Percentiles rank a stretch among this genome's conserved stretches.
These are phyloP conservation scores for Speoplatyrhinus poulsoni DNA, from an alignment of 2,113 vertebrate species.

Conservation along the genomic window DNA sequence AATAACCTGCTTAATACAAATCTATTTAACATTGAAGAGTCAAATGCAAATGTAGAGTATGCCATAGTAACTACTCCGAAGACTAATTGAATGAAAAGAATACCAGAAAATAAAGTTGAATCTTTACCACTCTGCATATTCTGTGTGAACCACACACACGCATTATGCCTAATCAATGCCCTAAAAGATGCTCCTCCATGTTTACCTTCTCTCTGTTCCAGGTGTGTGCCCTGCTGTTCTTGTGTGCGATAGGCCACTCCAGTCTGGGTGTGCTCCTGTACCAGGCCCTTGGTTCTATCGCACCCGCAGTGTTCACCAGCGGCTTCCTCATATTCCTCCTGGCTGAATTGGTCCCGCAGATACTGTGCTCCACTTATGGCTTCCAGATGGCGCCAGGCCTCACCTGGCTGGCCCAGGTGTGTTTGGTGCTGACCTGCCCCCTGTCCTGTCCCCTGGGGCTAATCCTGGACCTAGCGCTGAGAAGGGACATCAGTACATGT, in stretches of 20 bases:
- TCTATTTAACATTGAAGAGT: too few relatives aligned
- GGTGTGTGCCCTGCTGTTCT: slow-evolving; percentile 82
- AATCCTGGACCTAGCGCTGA: slow-evolving; percentile 79
- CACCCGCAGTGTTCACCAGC: slow-evolving; percentile 77
- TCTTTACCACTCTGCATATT: too few relatives aligned
- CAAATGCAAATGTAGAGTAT: too few relatives aligned
- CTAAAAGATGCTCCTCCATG: too few relatives aligned
- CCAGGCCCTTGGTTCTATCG: slow-evolving; percentile 71
- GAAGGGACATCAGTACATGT: slow-evolving; percentile 78
- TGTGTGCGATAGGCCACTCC: slow-evolving; percentile 81
- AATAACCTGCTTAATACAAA: too few relatives aligned
- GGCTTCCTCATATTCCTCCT: slow-evolving; percentile 81
- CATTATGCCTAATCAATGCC: too few relatives aligned
- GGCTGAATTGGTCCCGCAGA: slow-evolving; percentile 83
- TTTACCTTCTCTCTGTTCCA: slow-evolving; percentile 14
- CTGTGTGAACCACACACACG: too few relatives aligned
- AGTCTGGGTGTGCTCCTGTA: slow-evolving; percentile 82
- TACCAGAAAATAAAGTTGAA: too few relatives aligned
- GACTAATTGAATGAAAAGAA: too few relatives aligned
- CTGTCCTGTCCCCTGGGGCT: slow-evolving; percentile 84
- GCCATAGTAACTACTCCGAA: too few relatives aligned
- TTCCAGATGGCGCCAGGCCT: slow-evolving; percentile 81
- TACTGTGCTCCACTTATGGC: slow-evolving; percentile 83
- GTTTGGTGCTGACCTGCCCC: slow-evolving; percentile 83
- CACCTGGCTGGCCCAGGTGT: slow-evolving; percentile 83